Evolutionary conservation across 2,113 vertebrate genomes (phyloP).

Genomic region (Cyanoliseus patagonus): DNA sequence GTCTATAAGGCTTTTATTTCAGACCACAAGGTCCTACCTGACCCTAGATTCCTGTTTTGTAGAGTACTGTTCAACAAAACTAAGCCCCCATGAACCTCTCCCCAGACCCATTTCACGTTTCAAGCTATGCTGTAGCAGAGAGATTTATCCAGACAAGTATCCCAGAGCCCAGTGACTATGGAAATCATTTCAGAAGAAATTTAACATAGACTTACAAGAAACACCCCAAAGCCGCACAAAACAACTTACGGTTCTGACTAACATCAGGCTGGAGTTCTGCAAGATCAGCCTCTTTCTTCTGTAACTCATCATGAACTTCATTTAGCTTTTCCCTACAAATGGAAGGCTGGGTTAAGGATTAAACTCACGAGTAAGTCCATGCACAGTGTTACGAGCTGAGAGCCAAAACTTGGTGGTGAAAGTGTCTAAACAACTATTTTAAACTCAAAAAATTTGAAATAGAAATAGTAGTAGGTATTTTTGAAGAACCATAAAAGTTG

Average conservation of each 20-base stretch:
- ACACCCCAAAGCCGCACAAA: neutral
- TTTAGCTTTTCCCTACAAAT: constrained; percentile 90
- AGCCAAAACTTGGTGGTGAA: neutral
- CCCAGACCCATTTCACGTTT: accelerated
- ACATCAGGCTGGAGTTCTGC: constrained; percentile 92
- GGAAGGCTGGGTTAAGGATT: neutral
- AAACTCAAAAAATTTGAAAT: neutral
- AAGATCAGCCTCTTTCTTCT: constrained; percentile 95
- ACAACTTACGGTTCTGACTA: constrained; percentile 81
- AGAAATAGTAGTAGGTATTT: neutral
- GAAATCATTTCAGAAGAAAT: neutral
- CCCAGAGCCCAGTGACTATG: neutral
- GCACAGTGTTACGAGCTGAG: neutral
- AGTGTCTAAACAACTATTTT: neutral
- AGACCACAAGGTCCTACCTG: neutral
- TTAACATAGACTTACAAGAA: neutral
- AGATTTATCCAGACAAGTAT: neutral
- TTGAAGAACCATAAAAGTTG: neutral
- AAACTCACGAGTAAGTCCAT: neutral
- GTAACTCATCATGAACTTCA: constrained; percentile 93
- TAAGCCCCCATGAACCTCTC: neutral
- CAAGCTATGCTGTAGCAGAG: neutral
- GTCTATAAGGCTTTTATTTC: neutral
- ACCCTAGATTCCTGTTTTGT: neutral
- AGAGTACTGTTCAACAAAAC: neutral